phyloP scores from a whole-genome alignment of 2,888 invertebrate genomes.

The Meandrusa payeni region DNA sequence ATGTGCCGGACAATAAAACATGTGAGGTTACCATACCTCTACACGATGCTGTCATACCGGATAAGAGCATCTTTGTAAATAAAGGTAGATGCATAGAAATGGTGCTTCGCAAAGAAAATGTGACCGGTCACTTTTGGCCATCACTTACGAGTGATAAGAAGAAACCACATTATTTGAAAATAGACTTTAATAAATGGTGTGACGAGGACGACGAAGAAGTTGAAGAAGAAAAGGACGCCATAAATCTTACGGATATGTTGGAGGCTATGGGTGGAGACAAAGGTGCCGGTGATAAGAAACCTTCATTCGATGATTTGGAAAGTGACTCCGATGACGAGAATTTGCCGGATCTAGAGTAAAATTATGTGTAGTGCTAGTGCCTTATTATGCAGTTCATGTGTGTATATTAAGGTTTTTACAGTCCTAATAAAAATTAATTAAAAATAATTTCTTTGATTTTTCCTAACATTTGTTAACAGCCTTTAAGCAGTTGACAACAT shows the following conservation, averaged over 20 bases:
- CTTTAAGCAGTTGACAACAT: no score
- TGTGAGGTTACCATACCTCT: slow-evolving; percentile 95
- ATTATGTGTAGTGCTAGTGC: slow-evolving; percentile 45
- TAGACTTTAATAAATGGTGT: slow-evolving; percentile 98
- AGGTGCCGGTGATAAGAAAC: slow-evolving; percentile 81
- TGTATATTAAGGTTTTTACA: slow-evolving; percentile 75
- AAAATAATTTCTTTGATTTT: slow-evolving; percentile 33
- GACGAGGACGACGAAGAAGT: slow-evolving; percentile 98
- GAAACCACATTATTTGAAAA: slow-evolving; percentile 97
- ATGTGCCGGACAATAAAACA: slow-evolving; percentile 90
- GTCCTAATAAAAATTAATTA: slow-evolving; percentile 68
- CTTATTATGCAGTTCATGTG: slow-evolving; percentile 60
- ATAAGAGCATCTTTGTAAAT: slow-evolving; percentile 86
- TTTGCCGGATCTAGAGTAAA: slow-evolving; percentile 87
- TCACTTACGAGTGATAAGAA: slow-evolving; percentile 91
- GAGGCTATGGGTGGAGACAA: slow-evolving; percentile 82
- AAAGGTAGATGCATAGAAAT: slow-evolving; percentile 89
- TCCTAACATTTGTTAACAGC: slow-evolving; percentile 6
- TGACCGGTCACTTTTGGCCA: slow-evolving; percentile 92
- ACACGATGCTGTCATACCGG: slow-evolving; percentile 90
- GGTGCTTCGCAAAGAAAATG: slow-evolving; percentile 86
- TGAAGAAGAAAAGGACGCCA: slow-evolving; percentile 61
- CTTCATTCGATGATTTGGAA: slow-evolving; percentile 88
- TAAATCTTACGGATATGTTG: slow-evolving; percentile 87
- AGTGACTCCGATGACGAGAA: slow-evolving; percentile 91